Evolutionary conservation across 1,140 invertebrate genomes (phyloP), one percentile per base, ranked within the genome.

Genomic region (Mizuhopecten yessoensis): DNA sequence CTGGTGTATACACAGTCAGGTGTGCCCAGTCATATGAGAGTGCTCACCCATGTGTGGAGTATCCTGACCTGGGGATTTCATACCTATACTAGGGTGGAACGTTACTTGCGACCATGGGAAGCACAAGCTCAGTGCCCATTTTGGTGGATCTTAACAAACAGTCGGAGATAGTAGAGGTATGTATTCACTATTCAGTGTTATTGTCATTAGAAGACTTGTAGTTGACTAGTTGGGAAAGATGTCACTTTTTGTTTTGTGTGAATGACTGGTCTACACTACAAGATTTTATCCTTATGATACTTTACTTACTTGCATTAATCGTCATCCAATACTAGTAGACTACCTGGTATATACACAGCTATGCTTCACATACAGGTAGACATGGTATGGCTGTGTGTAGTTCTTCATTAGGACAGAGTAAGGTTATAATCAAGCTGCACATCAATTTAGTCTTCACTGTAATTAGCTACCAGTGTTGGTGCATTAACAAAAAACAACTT

Each of bases 71-170:
- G n/a, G n/a, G n/a, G n/a, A n/a, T n/a, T n/a, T n/a, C n/a, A n/a
- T n/a, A n/a, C n/a, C 23, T 7, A 11, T 75, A 75, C 57, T 29
- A 29, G 57, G 57, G 23, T 75, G 20, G 15, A 49, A 75, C 57
- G 29, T 45, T 45, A 45, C 36, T n/a, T n/a, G 17, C 42, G 17
- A 45, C 57, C 57, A 75, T 75, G 57, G 57, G 57, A 29, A 75
- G 57, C 29, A 1, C 57, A 9, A 75, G 57, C 57, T 75, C 57
- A 29, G n/a, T 75, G n/a, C 57, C 57, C n/a, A 23, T 75, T 75
- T 29, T 75, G 23, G 57, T 75, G 57, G 57, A 75, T 17, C 57
- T 75, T 75, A n/a, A n/a, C 29, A 75, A 75, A 75, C 57, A 75
- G 29, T 75, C 57, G 3, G 2, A 5, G 9, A 5, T 75, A 75